Percentiles rank a stretch among this genome's conserved stretches.
Conservation (phyloP, 1,140 invertebrate species). For the Drosophila albomicans region DNA sequence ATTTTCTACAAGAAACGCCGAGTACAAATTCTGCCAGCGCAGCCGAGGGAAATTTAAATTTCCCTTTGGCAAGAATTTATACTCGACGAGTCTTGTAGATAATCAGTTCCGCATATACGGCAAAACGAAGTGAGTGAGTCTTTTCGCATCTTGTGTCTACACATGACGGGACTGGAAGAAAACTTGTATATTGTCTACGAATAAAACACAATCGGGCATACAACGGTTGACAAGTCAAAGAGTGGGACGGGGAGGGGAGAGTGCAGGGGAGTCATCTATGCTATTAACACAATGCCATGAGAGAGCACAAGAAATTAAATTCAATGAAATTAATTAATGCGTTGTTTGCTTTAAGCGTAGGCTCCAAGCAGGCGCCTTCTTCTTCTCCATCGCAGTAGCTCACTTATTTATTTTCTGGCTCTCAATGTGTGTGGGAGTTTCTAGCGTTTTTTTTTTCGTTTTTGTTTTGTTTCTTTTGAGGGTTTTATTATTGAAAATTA, state of each 20-base stretch:
- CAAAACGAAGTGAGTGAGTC: too few species aligned
- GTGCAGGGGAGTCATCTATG: slow-evolving; percentile 13
- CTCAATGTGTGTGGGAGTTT: slow-evolving; percentile 5
- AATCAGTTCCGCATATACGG: too few species aligned
- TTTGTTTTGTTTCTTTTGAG: too few species aligned
- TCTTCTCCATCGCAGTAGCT: slow-evolving; percentile 14
- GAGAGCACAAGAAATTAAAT: slow-evolving; percentile 50
- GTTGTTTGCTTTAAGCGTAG: slow-evolving; percentile 36
- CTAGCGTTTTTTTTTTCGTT: not conserved
- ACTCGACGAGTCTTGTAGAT: too few species aligned
- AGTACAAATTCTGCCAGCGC: too few species aligned
- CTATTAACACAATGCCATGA: slow-evolving; percentile 38
- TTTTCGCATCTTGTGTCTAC: too few species aligned
- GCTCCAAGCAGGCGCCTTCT: slow-evolving; percentile 27
- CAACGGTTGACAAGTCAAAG: not conserved
- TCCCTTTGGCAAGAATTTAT: too few species aligned
- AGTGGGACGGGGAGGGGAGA: not conserved
- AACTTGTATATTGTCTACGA: too few species aligned
- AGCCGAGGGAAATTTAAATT: too few species aligned
- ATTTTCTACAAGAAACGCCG: too few species aligned
- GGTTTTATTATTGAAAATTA: slow-evolving; percentile 29
- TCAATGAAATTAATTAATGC: slow-evolving; percentile 76
- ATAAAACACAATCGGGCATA: too few species aligned
- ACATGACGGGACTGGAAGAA: too few species aligned
- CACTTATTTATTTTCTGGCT: slow-evolving; percentile 19